phyloP scores from a whole-genome alignment of 2,888 invertebrate species.

The Macaria notata region DNA sequence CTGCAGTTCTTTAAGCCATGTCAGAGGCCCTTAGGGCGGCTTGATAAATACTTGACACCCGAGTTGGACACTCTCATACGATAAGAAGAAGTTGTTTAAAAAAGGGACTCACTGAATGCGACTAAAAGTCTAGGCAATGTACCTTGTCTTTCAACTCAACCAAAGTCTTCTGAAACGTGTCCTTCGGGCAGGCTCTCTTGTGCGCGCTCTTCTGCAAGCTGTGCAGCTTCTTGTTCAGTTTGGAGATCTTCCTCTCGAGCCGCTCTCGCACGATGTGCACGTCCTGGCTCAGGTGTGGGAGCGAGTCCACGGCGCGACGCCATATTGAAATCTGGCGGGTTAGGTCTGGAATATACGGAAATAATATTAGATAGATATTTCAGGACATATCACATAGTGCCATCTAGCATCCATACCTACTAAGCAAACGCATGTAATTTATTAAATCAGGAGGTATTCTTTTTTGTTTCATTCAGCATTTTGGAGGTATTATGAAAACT shows the following conservation, averaged over 20 bases:
- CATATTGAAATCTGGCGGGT: constrained; percentile 91
- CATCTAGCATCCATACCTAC: no score
- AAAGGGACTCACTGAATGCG: no score
- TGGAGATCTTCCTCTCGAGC: constrained; percentile 85
- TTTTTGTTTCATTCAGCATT: no score
- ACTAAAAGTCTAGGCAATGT: background rate
- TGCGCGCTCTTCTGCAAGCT: constrained; percentile 54
- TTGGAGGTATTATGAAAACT: no score
- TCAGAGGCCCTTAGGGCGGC: no score
- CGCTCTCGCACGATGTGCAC: constrained; percentile 88
- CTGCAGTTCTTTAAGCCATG: no score
- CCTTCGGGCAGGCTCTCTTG: constrained; percentile 49
- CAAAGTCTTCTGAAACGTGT: constrained; percentile 84
- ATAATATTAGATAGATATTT: background rate
- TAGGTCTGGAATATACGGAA: constrained; percentile 79
- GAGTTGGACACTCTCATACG: no score
- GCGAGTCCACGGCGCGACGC: constrained; percentile 87
- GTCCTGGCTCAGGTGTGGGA: constrained; percentile 90
- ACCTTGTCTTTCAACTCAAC: constrained; percentile 85
- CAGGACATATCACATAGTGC: no score
- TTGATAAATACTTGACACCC: no score
- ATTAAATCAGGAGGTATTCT: no score
- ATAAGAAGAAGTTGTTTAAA: no score
- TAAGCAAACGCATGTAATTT: no score
- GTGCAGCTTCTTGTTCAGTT: constrained; percentile 83